Evolutionary conservation across 2,113 vertebrate genomes (phyloP), one percentile per base, ranked within the genome.

Genomic region (Cichladusa arquata): DNA sequence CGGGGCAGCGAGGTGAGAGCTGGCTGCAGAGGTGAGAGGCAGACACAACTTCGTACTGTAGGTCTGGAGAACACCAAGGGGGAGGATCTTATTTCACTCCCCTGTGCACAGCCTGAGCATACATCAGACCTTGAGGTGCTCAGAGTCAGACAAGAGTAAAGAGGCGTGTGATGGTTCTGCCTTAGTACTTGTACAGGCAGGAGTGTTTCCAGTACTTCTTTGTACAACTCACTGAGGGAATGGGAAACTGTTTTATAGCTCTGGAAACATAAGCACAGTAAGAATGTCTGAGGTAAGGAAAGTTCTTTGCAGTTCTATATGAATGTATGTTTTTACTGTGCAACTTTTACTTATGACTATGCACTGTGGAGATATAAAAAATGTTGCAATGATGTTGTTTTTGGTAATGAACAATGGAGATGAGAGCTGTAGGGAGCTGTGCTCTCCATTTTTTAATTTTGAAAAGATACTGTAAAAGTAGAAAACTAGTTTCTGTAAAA

Each of bases 221-320:
- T 97, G 98, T 97, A 98, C 98, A 98, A 98, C 98, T 98, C 97
- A 88, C 96, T 85, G 97, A 97, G 98, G 98, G 98, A 98, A 99
- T 99, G 98, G 98, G 98, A 98, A 98, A 98, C 97, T 98, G 97
- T 95, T 95, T 95, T 94, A 97, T 97, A 96, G 98, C 98, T 97
- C 96, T 98, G 97, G 98, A 98, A 98, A 97, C 98, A 81, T 98
- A 98, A 86, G 97, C 98, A 97, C 98, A 97, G 98, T 98, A 98
- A 98, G 98, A 97, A 99, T 99, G 99, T 98, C 99, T 72, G 99
- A 99, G 99, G 99, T 99, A 98, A 99, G 99, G 96, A 96, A 97
- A 97, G 95, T 93, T 94, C 93, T 89, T 95, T 95, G 93, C 88
- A 92, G 84, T 92, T 94, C 73, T 92, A 8, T 95, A 26, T 91